Percentiles rank a stretch among this genome's conserved stretches.
Conservation (phyloP, 2,797 vertebrate species). For the Astyanax mexicanus region DNA sequence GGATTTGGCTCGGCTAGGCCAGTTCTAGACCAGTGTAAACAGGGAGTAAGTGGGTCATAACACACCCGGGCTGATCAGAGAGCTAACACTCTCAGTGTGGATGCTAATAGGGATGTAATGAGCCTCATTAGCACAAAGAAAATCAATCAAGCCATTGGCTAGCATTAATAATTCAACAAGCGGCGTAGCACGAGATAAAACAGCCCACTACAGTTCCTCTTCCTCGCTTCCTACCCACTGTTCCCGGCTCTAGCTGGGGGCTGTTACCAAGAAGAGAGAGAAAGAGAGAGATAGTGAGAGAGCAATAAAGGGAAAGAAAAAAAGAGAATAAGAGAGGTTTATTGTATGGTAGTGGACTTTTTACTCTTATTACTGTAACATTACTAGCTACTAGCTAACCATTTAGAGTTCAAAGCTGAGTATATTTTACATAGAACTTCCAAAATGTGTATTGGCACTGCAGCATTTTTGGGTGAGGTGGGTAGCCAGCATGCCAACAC, state of each 20-base stretch:
- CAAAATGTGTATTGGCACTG: no score
- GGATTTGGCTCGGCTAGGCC: not conserved
- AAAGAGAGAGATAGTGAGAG: not conserved
- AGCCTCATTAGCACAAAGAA: conserved; percentile 80
- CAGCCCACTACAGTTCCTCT: conserved; percentile 38
- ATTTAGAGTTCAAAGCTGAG: no score
- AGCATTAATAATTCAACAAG: conserved; percentile 77
- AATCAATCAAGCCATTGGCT: conserved; percentile 77
- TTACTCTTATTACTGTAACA: not conserved
- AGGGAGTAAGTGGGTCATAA: conserved; percentile 58
- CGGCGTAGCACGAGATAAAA: conserved; percentile 60
- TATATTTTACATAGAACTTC: no score
- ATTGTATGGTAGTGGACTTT: not conserved
- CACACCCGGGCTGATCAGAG: conserved; percentile 67
- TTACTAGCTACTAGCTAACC: no score
- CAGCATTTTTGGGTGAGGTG: no score
- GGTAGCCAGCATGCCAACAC: no score
- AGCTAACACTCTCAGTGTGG: conserved; percentile 64
- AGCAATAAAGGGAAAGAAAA: conserved; percentile 39
- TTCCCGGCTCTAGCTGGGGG: conserved; percentile 34
- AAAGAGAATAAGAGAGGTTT: not conserved
- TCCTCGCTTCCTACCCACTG: conserved; percentile 49
- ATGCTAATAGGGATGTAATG: conserved; percentile 79
- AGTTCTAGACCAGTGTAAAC: not conserved
- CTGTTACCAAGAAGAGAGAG: conserved; percentile 34